phyloP scores from a whole-genome alignment of 2,888 invertebrate genomes.

The Hydrotaea diabolus region DNA sequence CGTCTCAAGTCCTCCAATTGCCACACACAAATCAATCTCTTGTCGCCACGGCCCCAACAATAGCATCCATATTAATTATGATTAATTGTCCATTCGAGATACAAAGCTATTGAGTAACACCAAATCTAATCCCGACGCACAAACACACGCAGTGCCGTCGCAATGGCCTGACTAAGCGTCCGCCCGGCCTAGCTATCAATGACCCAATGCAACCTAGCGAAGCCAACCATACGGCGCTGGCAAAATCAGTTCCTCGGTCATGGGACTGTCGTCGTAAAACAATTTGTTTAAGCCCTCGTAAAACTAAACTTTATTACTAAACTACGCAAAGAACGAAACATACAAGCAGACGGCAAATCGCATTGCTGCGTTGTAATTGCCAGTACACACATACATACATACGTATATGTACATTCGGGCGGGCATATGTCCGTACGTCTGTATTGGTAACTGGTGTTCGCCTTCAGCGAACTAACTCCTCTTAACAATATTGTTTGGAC shows the following conservation, averaged over 20 bases:
- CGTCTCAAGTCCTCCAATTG: conserved; percentile 16
- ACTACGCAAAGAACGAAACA: conserved; percentile 23
- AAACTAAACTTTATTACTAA: conserved; percentile 64
- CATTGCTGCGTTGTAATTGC: background rate
- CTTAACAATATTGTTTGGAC: conserved; percentile 58
- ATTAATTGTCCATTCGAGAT: conserved; percentile 40
- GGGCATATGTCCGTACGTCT: too few relatives aligned
- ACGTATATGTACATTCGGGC: background rate
- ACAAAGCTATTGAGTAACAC: background rate
- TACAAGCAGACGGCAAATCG: conserved; percentile 41
- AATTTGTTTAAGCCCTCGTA: conserved; percentile 65
- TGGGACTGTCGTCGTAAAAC: conserved; percentile 46
- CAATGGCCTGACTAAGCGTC: background rate
- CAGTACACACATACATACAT: background rate
- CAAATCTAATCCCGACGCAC: background rate
- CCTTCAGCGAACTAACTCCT: conserved; percentile 34
- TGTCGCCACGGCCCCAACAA: conserved; percentile 25
- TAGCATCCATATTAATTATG: conserved; percentile 38
- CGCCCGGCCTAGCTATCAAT: background rate
- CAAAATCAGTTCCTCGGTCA: background rate
- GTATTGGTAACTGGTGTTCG: too few relatives aligned
- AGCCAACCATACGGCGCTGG: background rate
- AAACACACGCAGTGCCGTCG: background rate
- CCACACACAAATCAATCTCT: conserved; percentile 7
- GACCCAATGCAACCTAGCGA: background rate